phyloP scores from a whole-genome alignment of 2,888 invertebrate genomes.

The Mongoloraphidia duomilia region DNA sequence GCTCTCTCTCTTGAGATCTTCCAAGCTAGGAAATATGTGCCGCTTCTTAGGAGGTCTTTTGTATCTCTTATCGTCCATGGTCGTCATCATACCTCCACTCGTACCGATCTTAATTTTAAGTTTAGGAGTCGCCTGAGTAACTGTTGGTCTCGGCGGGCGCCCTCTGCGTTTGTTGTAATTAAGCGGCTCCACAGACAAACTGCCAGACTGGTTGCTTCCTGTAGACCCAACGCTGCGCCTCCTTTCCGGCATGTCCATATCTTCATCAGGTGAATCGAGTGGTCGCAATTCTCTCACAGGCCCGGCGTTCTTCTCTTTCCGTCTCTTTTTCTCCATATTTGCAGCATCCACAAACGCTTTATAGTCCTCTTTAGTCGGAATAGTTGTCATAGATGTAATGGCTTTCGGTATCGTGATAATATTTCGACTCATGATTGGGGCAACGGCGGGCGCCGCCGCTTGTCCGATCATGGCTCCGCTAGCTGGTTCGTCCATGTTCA shows the following conservation, averaged over 20 bases:
- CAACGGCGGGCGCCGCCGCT: conserved; percentile 41
- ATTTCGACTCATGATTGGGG: conserved; percentile 47
- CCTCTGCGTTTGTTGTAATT: conserved; percentile 25
- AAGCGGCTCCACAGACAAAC: conserved; percentile 15
- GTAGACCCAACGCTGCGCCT: conserved; percentile 34
- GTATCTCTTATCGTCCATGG: conserved; percentile 33
- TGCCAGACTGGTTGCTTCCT: conserved; percentile 26
- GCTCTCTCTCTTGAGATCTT: conserved; percentile 68
- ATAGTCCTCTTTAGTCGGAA: conserved; percentile 75
- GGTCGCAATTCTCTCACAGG: conserved; percentile 47
- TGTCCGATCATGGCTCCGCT: conserved; percentile 36
- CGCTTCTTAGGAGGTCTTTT: conserved; percentile 69
- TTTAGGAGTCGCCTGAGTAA: conserved; percentile 38
- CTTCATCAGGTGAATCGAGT: conserved; percentile 42
- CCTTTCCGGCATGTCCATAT: conserved; percentile 35
- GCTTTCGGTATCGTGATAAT: conserved; percentile 78
- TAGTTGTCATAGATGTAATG: conserved; percentile 75
- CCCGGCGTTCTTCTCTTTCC: conserved; percentile 38
- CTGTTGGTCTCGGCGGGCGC: conserved; percentile 26
- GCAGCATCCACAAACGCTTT: conserved; percentile 49
- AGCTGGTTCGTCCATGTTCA: conserved; percentile 67
- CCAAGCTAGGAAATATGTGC: conserved; percentile 54
- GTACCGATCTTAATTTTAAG: conserved; percentile 64
- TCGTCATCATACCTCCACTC: conserved; percentile 23
- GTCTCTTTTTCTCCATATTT: conserved; percentile 51